Evolutionary conservation across 2,113 vertebrate genomes (phyloP), one percentile per base, ranked within the genome.

Genomic region (Oxyura jamaicensis): DNA sequence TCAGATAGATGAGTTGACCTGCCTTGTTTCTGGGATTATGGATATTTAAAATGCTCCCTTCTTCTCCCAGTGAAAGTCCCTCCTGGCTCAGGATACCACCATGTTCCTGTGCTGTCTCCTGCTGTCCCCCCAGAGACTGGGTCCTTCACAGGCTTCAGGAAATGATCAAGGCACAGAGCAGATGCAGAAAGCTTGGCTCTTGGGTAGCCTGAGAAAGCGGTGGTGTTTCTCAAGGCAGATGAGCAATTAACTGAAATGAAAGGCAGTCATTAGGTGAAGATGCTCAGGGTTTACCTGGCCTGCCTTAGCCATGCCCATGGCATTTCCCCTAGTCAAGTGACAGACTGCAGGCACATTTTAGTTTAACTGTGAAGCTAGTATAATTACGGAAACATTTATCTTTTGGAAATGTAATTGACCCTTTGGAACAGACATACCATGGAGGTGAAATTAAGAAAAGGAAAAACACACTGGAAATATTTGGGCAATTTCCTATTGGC

Each of bases 401-500:
- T 75, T 78, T 36, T 23, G 73, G 76, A 80, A 88, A 42, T 25
- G 6, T 2, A 58, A 94, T 2, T 62, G 72, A 78, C 31, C 59
- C 36, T 92, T 81, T 50, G 52, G 31, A 62, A 63, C 17, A 22
- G 68, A 75, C 3, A 5, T 42, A 46, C 13, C 50, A 8, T 0
- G 22, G 46, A 52, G 65, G 35, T 35, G 83, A 93, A 67, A 73
- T 81, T 52, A 68, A 74, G 35, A 80, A 94, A 93, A 91, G 23
- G 68, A 83, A 35, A 33, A 42, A 65, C 0, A 2, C 33, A 17
- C 13, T 86, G 60, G 2, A 48, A 88, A 56, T 84, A 86, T 79
- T 82, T 52, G 73, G 73, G 60, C 69, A 39, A 81, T 81, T 88
- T 93, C 91, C 94, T 93, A 83, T 93, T 92, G 92, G 77, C 20